Conservation (phyloP, 30 jellyfish, hydroid and myxozoan genomes). For the Turritopsis dohrnii region DNA sequence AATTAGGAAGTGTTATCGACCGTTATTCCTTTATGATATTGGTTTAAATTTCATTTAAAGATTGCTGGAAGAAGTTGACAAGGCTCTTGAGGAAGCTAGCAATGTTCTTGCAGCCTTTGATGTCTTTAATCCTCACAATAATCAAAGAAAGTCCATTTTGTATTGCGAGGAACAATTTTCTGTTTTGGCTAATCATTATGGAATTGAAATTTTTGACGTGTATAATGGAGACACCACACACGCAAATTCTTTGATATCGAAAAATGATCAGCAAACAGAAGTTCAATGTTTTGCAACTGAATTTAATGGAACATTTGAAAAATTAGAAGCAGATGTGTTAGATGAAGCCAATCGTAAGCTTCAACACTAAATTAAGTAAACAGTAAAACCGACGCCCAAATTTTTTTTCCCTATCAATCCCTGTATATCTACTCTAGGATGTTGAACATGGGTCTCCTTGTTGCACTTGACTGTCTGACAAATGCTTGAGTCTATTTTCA, state of each 20-base stretch:
- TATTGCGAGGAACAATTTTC: neutral
- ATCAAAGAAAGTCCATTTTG: neutral
- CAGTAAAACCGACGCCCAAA: no score
- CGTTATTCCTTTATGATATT: neutral
- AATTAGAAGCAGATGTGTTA: neutral
- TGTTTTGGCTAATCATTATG: neutral
- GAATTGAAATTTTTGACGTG: neutral
- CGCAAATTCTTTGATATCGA: neutral
- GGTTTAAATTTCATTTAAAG: neutral
- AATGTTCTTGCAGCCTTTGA: neutral
- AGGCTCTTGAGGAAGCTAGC: neutral
- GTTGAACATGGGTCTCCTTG: no score
- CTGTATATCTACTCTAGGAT: no score
- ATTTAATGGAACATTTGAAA: neutral
- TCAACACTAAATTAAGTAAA: no score
- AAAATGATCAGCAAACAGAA: neutral
- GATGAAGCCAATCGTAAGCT: neutral
- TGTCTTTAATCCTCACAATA: neutral
- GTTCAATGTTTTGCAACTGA: neutral
- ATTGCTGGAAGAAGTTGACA: neutral
- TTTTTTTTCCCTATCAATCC: no score
- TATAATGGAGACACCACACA: no score
- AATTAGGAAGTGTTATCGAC: neutral
- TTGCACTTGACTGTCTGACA: no score
- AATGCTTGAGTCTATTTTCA: no score